Base-by-base conservation (phyloP, 2,888 invertebrate genomes). In the Charanyca ferruginea region DNA sequence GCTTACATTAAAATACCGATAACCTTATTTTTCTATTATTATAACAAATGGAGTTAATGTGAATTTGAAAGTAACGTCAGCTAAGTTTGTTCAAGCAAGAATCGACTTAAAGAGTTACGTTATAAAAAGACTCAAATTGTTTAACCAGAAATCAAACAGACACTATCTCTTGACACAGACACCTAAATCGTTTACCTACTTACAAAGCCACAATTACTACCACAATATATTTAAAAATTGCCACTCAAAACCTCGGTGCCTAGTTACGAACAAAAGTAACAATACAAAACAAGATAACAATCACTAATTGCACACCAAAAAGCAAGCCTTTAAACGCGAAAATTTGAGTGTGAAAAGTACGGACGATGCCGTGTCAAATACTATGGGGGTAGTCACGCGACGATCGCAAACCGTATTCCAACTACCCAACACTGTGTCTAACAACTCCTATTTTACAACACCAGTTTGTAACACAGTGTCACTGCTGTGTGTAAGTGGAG, bases 341-440 rank as follows among this genome's bases (percentile, higher is more conserved):
- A 91, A 91, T 94, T 92, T 91, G 90, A 92, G 94, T 93, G 93
- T 89, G 91, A 92, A 92, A 93, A 91, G 90, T 90, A 90, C 90
- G 86, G 88, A 88, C 88, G 84, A 87, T 90, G 85, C 85, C 93
- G 92, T 91, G 93, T 92, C 92, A 91, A 92, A 91, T 81, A 85
- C 85, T 85, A 86, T 87, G 79, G 79, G 76, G 58, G 53, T 51
- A 82, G 90, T 91, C 94, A 93, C 94, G 93, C 93, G 88, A 93
- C 66, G 69, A 53, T 70, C 42, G 66, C 69, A 45, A 65, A 67
- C 75, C 63, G 77, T 69, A 68, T 86, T 80, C 86, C 85, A 83
- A 77, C 85, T 69, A 65, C 32, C 54, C 67, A 58, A 57, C 80
- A 80, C 81, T 20, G 80, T 79, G 78, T 73, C 74, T 62, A 45